Conservation (phyloP, 2,888 invertebrate species). For the Lasioglossum marginatum region DNA sequence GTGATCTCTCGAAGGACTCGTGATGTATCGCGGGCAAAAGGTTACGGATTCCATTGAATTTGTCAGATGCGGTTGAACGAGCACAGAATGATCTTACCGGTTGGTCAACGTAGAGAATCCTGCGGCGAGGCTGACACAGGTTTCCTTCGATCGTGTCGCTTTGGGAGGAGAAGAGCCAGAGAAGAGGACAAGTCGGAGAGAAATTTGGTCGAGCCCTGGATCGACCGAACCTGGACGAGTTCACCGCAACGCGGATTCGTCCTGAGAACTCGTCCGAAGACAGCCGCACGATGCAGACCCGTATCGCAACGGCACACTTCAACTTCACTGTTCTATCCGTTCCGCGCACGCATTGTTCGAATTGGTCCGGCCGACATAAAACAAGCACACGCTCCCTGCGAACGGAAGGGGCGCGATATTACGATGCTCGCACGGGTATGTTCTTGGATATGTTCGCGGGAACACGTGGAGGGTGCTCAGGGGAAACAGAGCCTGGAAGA, state of each 20-base stretch:
- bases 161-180: no score
- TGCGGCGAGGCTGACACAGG: conserved; percentile 6
- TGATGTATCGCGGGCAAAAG: not conserved
- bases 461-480: not conserved
- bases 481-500: conserved; percentile 18
- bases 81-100: conserved; percentile 37
- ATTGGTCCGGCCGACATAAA: not conserved
- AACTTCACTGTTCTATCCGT: conserved; percentile 36
- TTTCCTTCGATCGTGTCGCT: not conserved
- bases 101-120: conserved; percentile 16
- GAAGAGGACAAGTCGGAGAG: no score
- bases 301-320: not conserved
- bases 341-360: conserved; percentile 29
- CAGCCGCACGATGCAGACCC: conserved; percentile 16
- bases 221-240: not conserved
- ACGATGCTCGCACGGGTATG: not conserved
- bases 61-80: not conserved
- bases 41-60: not conserved
- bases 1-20: not conserved
- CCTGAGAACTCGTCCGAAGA: not conserved
- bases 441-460: not conserved
- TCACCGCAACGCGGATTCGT: not conserved
- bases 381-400: conserved; percentile 39
- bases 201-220: not conserved
- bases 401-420: conserved; percentile 9